Conservation (phyloP, 2,797 vertebrate genomes). For the Botia kubotai region DNA sequence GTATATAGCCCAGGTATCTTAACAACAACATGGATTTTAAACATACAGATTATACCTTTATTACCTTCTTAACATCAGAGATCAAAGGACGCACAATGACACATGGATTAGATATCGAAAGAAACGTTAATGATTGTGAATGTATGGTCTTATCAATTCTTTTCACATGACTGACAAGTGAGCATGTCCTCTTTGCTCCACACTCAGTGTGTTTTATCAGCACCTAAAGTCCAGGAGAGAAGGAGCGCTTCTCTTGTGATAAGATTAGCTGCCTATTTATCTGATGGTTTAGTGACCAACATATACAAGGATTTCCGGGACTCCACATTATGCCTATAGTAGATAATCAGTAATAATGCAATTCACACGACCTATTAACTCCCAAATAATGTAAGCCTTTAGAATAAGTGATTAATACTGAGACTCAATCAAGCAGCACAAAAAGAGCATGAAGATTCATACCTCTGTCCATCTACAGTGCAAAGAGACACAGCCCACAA, state of each 20-base stretch:
- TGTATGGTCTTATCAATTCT: slow-evolving; percentile 40
- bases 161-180: background rate
- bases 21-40: background rate
- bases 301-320: slow-evolving; percentile 21
- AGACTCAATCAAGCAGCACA: no score
- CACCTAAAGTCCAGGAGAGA: background rate
- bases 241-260: background rate
- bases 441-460: slow-evolving; percentile 1
- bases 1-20: background rate
- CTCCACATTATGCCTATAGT: background rate
- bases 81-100: slow-evolving; percentile 1
- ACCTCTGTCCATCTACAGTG: slow-evolving; percentile 91
- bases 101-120: background rate
- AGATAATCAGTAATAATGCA: background rate
- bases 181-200: background rate
- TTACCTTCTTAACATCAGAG: background rate
- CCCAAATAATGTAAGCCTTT: background rate
- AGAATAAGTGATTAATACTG: no score
- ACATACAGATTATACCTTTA: slow-evolving; percentile 21
- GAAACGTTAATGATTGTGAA: background rate
- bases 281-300: background rate
- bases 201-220: slow-evolving; percentile 3
- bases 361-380: slow-evolving; percentile 13
- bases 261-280: slow-evolving; percentile 24
- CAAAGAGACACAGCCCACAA: slow-evolving; percentile 88